These are phyloP conservation scores for Sebastes nivosus DNA, from an alignment of 2,797 vertebrate genomes.

Conservation along the genomic window DNA sequence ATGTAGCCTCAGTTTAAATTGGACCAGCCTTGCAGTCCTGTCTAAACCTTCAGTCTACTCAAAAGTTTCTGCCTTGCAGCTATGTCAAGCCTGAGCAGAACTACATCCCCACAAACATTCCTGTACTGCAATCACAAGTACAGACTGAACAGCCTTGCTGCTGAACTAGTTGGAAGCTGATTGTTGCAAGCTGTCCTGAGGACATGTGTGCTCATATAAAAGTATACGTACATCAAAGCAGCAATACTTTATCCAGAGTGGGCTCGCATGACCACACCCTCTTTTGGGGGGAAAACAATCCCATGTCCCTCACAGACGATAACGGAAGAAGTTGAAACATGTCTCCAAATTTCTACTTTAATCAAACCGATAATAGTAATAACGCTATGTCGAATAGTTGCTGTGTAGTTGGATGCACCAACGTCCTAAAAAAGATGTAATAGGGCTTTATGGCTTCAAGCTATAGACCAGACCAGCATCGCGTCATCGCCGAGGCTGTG, in stretches of 20 bases:
- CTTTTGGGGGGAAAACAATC: no score
- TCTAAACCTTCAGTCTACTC: neutral
- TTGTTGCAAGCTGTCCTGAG: neutral
- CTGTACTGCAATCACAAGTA: neutral
- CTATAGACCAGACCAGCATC: no score
- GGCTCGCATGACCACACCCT: no score
- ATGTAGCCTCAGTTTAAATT: neutral
- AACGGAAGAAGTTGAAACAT: no score
- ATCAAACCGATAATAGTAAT: no score
- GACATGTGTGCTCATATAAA: neutral
- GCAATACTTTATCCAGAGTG: no score
- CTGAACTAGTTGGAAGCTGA: conserved; percentile 14
- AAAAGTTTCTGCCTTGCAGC: conserved; percentile 18
- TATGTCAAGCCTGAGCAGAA: conserved; percentile 1
- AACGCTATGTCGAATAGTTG: fast-evolving
- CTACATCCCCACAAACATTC: neutral
- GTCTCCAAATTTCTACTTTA: no score
- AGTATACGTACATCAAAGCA: neutral
- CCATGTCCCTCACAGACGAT: no score
- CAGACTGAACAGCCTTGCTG: neutral
- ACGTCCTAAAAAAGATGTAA: no score
- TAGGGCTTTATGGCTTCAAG: no score
- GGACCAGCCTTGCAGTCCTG: neutral
- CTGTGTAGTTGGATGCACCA: no score
- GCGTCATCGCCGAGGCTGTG: no score